These are phyloP conservation scores for Xenops minutus DNA, from an alignment of 2,797 vertebrate species.

Conservation along the genomic window DNA sequence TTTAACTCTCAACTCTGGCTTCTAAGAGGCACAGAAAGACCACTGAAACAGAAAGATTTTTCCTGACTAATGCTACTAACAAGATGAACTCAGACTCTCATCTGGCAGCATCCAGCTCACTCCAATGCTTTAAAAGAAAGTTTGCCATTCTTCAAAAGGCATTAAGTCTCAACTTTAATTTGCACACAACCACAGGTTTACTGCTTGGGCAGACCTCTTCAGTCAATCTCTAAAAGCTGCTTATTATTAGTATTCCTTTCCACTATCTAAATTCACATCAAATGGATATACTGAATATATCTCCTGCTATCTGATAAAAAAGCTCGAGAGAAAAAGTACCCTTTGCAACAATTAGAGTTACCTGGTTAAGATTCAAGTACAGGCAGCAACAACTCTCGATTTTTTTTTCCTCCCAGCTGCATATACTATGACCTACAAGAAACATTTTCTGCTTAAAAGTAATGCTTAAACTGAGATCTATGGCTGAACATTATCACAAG, in stretches of 20 bases:
- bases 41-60: constrained; percentile 5
- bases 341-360: constrained; percentile 1
- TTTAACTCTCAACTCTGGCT: constrained; percentile 4
- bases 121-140: neutral
- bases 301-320: neutral
- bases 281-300: neutral
- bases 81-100: neutral
- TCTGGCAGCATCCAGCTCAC: neutral
- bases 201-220: neutral
- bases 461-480: constrained; percentile 64
- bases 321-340: neutral
- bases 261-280: constrained; percentile 28
- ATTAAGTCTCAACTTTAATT: neutral
- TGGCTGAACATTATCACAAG: constrained; percentile 54
- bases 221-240: neutral
- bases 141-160: neutral
- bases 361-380: constrained; percentile 1
- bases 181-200: neutral
- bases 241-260: neutral
- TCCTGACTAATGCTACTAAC: neutral
- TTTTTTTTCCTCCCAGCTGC: neutral
- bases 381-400: neutral
- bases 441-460: constrained; percentile 60
- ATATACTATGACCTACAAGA: constrained; percentile 45
- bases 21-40: neutral